These are phyloP conservation scores for Gymnoscopelus microlampas DNA, from an alignment of 2,797 vertebrate species.

Conservation along the genomic window DNA sequence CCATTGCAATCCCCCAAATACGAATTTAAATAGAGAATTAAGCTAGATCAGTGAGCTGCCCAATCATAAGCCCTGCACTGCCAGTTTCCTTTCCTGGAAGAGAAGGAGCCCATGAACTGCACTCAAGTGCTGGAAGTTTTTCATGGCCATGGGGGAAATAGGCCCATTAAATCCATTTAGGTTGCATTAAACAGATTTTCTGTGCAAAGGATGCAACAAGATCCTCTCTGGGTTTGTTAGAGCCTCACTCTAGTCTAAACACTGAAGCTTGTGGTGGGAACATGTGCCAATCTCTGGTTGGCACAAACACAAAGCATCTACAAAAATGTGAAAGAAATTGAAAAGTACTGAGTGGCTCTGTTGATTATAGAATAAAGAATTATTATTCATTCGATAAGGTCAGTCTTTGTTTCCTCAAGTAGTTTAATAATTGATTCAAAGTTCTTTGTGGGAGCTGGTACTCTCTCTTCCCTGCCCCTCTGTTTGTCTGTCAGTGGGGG, in stretches of 20 bases:
- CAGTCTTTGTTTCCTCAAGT: background rate
- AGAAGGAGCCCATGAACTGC: background rate
- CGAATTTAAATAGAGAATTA: background rate
- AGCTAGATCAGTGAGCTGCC: background rate
- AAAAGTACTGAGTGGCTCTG: background rate
- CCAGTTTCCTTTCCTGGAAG: background rate
- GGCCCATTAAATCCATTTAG: slow-evolving; percentile 6
- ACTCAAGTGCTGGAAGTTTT: background rate
- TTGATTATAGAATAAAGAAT: background rate
- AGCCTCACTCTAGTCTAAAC: background rate
- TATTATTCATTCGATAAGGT: background rate
- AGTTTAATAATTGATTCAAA: background rate
- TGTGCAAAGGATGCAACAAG: background rate
- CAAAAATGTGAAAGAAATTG: background rate
- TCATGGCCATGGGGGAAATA: too few relatives aligned
- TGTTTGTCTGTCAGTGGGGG: background rate
- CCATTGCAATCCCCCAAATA: background rate
- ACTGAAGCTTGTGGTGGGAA: background rate
- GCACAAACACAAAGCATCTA: background rate
- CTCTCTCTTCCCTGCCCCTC: background rate
- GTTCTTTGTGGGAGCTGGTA: background rate
- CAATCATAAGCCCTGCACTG: background rate
- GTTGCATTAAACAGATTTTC: background rate
- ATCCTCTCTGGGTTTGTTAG: background rate
- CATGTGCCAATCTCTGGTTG: background rate